Conservation (phyloP, 2,888 invertebrate species). For the Limenitis camilla region DNA sequence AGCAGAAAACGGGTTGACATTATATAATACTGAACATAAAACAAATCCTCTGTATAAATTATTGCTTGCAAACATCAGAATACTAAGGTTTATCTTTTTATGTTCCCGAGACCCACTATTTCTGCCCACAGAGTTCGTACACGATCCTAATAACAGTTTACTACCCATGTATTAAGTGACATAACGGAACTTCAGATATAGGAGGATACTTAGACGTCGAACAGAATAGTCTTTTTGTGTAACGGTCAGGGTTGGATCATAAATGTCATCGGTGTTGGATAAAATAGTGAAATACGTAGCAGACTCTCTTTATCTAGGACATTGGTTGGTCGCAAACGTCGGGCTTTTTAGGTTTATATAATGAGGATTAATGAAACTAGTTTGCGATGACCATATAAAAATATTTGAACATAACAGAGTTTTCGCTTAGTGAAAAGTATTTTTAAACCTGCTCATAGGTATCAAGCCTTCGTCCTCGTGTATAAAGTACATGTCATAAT, state of each 20-base stretch:
- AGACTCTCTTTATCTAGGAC: constrained; percentile 19
- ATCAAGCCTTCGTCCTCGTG: too few relatives aligned
- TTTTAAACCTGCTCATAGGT: too few relatives aligned
- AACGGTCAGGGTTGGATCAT: constrained; percentile 31
- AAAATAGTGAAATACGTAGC: constrained; percentile 26
- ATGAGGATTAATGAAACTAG: background rate
- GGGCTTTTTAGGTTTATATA: constrained; percentile 4
- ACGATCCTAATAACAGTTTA: constrained; percentile 17
- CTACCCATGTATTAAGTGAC: constrained; percentile 16
- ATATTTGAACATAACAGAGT: too few relatives aligned
- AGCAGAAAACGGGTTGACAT: too few relatives aligned
- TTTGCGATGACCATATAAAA: too few relatives aligned
- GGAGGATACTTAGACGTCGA: constrained; percentile 16
- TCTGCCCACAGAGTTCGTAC: constrained; percentile 14
- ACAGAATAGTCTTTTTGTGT: constrained; percentile 24
- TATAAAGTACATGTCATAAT: too few relatives aligned
- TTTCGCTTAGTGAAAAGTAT: too few relatives aligned
- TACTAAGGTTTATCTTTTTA: constrained; percentile 5
- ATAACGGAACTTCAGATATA: constrained; percentile 19
- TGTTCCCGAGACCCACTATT: constrained; percentile 1
- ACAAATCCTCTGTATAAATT: background rate
- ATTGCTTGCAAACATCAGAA: background rate
- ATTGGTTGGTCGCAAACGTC: constrained; percentile 17
- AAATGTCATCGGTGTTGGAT: constrained; percentile 34
- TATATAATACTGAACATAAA: too few relatives aligned